Conservation (phyloP, 1,140 invertebrate species). For the Charaxes varanes region DNA sequence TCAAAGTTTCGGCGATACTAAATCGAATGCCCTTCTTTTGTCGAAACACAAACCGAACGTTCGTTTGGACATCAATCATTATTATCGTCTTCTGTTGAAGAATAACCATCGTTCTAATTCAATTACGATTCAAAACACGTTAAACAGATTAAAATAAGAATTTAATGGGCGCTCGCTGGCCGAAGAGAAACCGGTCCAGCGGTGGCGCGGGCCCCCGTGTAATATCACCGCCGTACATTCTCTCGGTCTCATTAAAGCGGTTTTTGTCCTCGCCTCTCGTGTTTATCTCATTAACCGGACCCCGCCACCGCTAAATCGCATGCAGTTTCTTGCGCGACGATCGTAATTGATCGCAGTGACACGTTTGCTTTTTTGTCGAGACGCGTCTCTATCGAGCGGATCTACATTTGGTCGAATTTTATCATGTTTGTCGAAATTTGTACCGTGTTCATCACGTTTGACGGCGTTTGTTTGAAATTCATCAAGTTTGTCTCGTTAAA, state of each 20-base stretch:
- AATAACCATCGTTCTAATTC: conserved; percentile 40
- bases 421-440: no score
- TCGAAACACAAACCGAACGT: no score
- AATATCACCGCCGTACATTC: conserved; percentile 49
- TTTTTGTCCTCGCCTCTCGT: conserved; percentile 49
- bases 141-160: conserved; percentile 41
- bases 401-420: no score
- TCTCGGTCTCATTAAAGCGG: conserved; percentile 48
- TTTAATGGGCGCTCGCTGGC: conserved; percentile 40
- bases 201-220: conserved; percentile 32
- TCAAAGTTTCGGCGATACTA: no score
- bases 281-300: conserved; percentile 52
- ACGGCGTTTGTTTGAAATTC: no score
- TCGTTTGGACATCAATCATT: no score
- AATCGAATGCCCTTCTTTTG: no score
- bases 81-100: no score
- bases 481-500: conserved; percentile 57
- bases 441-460: no score
- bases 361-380: conserved; percentile 3
- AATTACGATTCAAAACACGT: conserved; percentile 26
- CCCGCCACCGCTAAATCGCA: conserved; percentile 39
- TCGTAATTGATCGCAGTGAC: conserved; percentile 18
- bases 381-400: conserved; percentile 1
- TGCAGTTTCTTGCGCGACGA: conserved; percentile 34
- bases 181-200: conserved; percentile 31